Base-by-base conservation (phyloP, 2,888 invertebrate genomes). In the Alviniconcha strummeri region DNA sequence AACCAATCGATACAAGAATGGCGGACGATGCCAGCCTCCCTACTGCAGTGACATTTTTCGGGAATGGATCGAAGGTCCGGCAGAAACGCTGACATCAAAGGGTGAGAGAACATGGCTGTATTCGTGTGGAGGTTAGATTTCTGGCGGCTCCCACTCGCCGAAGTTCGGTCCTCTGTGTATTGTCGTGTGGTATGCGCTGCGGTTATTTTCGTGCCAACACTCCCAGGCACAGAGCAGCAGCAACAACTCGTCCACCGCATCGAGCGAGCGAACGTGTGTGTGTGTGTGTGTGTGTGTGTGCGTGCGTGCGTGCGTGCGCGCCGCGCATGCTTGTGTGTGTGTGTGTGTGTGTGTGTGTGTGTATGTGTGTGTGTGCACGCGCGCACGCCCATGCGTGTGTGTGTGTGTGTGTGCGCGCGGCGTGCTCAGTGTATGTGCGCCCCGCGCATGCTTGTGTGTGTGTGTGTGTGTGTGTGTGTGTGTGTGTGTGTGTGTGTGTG, bases 11-110 rank as follows among this genome's bases (percentile, higher is more conserved):
- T 80, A 67, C 81, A 72, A 81, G 81, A 75, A 81, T 81, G 81
- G 81, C 81, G 81, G 75, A 75, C 75, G 75, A 36, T 75, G 81
- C 81, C 75, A 75, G 75, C 60, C 74, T 19, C 19, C 54, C 54
- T 64, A 64, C 19, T 75, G 64, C 64, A 64, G 19, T 81, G 81
- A 81, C 52, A 60, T 56, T 52, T 81, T 54, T 57, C 75, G 81
- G 82, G 75, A 55, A 82, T 77, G 82, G 82, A 82, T 77, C 82
- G 56, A 55, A 76, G 76, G 75, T 82, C 77, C n/a, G 82, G 67
- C 82, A 64, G 82, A 82, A 77, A 55, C 64, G 69, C 82, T 82
- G 76, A 82, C 55, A 67, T 77, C 77, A 82, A 76, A 78, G 82
- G 82, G 82, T 82, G 55, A 64, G 81, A 19, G 55, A 52, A 36